Base-by-base conservation (phyloP, 2,888 invertebrate species). In the Neoitamus cyanurus region DNA sequence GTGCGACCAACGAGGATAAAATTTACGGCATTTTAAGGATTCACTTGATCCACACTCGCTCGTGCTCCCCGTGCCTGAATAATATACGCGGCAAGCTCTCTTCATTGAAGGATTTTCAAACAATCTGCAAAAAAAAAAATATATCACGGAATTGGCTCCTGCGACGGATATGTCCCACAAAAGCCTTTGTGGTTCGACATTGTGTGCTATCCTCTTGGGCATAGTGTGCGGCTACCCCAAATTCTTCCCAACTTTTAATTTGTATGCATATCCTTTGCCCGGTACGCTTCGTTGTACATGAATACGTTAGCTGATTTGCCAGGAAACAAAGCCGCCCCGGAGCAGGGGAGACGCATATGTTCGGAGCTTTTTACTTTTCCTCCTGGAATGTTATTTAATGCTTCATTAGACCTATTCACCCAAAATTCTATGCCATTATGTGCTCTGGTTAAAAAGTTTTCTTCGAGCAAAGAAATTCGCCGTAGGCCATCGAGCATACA, bases 391-490 rank as follows among this genome's bases (percentile, higher is more conserved):
- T 77, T 77, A 84, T 77, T 84, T 84, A 84, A 84, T 84, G 77
- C 68, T 84, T 77, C 84, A 84, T 84, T 77, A 84, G 84, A 84
- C 15, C 84, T 84, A 84, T 84, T 84, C 84, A 84, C 42, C 58
- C 58, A 11, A 84, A 84, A 84, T 86, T 86, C 84, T 86, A 84
- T 86, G 36, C 83, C 84, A 84, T 86, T 86, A 86, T 86, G 84
- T 86, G 86, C 84, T 86, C 83, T 84, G 86, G 84, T 80, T 86
- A 86, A 86, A 85, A 86, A 86, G 83, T 84, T 84, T 77, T 28
- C 70, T 31, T 68, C 9, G 48, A 58, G 7, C 5, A 75, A n/a
- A 34, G 48, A 83, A 73, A 72, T 83, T 83, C 34, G 77, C 80
- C 37, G 42, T 69, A 20, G 84, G 83, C 69, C 48, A 83, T 80